These are phyloP conservation scores for Aleiodes alternator DNA, from an alignment of 2,888 invertebrate genomes.

Conservation along the genomic window DNA sequence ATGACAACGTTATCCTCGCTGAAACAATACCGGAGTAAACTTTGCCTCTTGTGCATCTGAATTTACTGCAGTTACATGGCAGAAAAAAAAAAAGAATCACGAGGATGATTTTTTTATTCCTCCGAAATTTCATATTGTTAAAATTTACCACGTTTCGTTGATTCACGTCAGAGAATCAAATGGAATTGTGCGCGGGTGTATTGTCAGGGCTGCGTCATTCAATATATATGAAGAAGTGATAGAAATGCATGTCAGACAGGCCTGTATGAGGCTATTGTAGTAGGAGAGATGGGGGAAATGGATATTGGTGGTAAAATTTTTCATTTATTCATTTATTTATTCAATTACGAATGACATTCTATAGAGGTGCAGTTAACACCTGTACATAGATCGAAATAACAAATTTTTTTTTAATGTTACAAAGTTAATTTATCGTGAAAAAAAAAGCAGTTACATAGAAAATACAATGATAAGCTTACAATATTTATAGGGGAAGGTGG, in stretches of 20 bases:
- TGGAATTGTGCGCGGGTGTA: background rate
- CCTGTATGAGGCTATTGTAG: slow-evolving; percentile 10
- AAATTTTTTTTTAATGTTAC: no score
- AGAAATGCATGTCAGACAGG: slow-evolving; percentile 1
- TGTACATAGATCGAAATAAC: no score
- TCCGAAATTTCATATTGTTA: background rate
- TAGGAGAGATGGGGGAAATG: background rate
- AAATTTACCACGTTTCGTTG: background rate
- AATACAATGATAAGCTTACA: no score
- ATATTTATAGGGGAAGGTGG: no score
- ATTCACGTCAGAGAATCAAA: slow-evolving; percentile 9
- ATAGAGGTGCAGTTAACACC: no score
- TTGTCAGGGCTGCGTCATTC: background rate
- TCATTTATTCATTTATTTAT: no score
- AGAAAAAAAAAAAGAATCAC: slow-evolving; percentile 1
- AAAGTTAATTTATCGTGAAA: no score
- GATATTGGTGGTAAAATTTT: no score
- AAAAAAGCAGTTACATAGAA: no score
- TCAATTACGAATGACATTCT: no score
- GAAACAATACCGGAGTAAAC: slow-evolving; percentile 48
- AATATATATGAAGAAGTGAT: slow-evolving; percentile 3
- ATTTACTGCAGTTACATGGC: background rate
- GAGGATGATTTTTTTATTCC: slow-evolving; percentile 2
- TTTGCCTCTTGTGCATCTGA: slow-evolving; percentile 21
- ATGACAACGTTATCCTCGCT: slow-evolving; percentile 53